Base-by-base conservation (phyloP, 2,888 invertebrate genomes). In the Catocala sponsa region DNA sequence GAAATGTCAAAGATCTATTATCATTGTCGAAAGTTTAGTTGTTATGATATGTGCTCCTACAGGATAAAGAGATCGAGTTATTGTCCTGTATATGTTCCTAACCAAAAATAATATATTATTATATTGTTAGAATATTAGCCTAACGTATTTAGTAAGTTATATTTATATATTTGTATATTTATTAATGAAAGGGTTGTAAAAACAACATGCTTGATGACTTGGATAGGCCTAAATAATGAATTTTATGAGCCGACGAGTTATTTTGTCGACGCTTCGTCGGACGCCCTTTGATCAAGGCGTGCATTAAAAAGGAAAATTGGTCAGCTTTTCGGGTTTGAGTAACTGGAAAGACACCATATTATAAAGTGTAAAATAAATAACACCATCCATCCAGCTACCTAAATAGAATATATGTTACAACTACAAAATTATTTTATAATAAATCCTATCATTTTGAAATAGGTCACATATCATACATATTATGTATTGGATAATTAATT, bases 221-320 rank as follows among this genome's bases (percentile, higher is more conserved):
- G 76, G 70, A 70, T 74, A 72, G 69, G 60, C 72, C 72, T 72
- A 83, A 85, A 85, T 87, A 88, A 83, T 85, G 82, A 84, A 86
- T 84, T 88, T 85, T 81, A 85, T 86, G 85, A 85, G 81, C 79
- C 84, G 81, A 73, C 79, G 82, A 84, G 82, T 81, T 84, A 84
- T 85, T 85, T 82, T 80, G 83, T 84, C 84, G 79, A 78, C 88
- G 86, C 79, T 83, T 82, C 83, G 78, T 55, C 80, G 81, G 67
- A 65, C 82, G 74, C 74, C 86, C 91, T 92, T 92, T 92, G 92
- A 92, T 92, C 91, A 89, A 73, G 76, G 83, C 84, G 87, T 81
- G 85, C 84, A 84, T 86, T 86, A 87, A 89, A 88, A 90, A 84
- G 89, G 90, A 87, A 88, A 91, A 91, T 91, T 90, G 87, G 90